A percentile compares a stretch with the other conserved stretches of the same genome.
Conservation (phyloP, 2,797 vertebrate species). For the Phyllotis vaccarum region DNA sequence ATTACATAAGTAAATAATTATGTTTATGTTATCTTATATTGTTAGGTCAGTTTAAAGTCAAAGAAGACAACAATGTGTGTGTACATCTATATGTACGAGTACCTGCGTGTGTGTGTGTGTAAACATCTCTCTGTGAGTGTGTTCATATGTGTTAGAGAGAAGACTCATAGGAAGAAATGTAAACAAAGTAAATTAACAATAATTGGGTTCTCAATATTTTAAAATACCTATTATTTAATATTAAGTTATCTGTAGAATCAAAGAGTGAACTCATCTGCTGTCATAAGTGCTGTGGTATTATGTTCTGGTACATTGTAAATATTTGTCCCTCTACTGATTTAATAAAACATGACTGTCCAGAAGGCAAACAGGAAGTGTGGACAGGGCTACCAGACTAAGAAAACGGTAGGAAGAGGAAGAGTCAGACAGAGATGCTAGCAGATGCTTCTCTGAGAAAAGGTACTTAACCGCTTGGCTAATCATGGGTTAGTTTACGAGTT, state of each 20-base stretch:
- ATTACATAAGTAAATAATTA: neutral
- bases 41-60: neutral
- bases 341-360: too few species aligned
- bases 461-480: too few species aligned
- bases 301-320: too few species aligned
- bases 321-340: too few species aligned
- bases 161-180: neutral
- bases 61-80: neutral
- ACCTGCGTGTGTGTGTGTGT: neutral
- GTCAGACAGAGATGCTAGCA: too few species aligned
- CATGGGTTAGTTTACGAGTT: too few species aligned
- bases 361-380: too few species aligned
- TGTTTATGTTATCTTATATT: neutral
- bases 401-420: too few species aligned
- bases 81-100: neutral
- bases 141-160: neutral
- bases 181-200: neutral
- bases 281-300: neutral
- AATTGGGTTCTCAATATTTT: neutral
- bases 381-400: too few species aligned
- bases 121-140: neutral
- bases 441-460: too few species aligned
- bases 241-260: neutral
- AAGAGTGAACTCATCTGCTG: neutral
- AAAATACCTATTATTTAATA: neutral